Evolutionary conservation across 2,888 invertebrate genomes (phyloP).

Genomic region (Phrixothrix hirtus): DNA sequence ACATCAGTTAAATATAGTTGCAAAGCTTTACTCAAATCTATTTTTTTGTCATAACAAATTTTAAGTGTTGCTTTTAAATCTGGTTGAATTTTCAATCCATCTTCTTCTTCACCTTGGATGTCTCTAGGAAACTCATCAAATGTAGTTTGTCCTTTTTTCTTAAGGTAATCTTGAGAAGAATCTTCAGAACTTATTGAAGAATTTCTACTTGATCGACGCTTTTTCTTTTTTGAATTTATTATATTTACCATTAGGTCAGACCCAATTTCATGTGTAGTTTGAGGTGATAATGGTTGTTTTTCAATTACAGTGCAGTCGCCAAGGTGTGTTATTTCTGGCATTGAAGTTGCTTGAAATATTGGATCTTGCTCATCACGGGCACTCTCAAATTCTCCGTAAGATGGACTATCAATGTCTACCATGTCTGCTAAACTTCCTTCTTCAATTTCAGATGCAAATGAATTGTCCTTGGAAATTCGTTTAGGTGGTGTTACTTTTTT

Average conservation of each 20-base stretch:
- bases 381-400: constrained; percentile 69
- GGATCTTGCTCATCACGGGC: constrained; percentile 59
- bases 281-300: constrained; percentile 47
- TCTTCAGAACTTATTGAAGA: constrained; percentile 57
- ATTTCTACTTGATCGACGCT: constrained; percentile 39
- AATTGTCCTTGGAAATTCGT: constrained; percentile 65
- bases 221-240: constrained; percentile 54
- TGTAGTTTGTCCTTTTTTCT: constrained; percentile 31
- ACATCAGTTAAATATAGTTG: constrained; percentile 56
- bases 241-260: constrained; percentile 53
- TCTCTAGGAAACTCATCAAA: constrained; percentile 54
- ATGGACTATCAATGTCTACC: constrained; percentile 65
- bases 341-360: constrained; percentile 54
- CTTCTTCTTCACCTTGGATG: constrained; percentile 63
- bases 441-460: constrained; percentile 60
- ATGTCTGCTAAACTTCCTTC: constrained; percentile 56
- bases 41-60: constrained; percentile 49
- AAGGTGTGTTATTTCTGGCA: constrained; percentile 53
- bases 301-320: constrained; percentile 47
- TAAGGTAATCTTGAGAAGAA: constrained; percentile 55
- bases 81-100: constrained; percentile 61
- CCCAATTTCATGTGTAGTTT: constrained; percentile 55
- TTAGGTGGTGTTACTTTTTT: constrained; percentile 64
- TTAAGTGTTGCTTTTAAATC: constrained; percentile 55
- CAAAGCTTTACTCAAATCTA: constrained; percentile 44